A percentile compares a stretch with the other conserved stretches of the same genome.
These are phyloP conservation scores for Ophioderma brevispina DNA, from an alignment of 35 echinoderm and acorn worm genomes.

Conservation along the genomic window DNA sequence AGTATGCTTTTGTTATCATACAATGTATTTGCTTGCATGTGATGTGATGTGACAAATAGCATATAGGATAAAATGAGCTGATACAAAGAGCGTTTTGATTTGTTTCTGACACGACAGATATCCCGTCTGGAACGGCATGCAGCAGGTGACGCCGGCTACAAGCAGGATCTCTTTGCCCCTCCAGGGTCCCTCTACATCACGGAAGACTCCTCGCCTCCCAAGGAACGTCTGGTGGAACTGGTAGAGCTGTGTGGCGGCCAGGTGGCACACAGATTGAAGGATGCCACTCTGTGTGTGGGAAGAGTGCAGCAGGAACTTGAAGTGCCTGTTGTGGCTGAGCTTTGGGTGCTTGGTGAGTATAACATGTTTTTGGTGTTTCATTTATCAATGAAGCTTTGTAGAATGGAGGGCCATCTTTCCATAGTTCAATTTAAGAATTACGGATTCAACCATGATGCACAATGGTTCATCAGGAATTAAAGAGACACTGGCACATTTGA, in stretches of 20 bases:
- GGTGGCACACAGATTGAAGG: background rate
- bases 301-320: background rate
- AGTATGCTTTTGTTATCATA: too few species aligned
- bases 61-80: too few species aligned
- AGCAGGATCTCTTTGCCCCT: constrained; percentile 58
- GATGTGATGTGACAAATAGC: too few species aligned
- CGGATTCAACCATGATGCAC: too few species aligned
- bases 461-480: too few species aligned
- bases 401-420: too few species aligned
- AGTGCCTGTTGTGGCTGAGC: constrained; percentile 55
- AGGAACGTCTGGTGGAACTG: constrained; percentile 48
- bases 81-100: too few species aligned
- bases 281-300: constrained; percentile 63
- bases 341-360: constrained; percentile 49
- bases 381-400: too few species aligned
- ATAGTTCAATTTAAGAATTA: too few species aligned
- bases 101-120: background rate
- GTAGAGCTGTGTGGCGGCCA: constrained; percentile 59
- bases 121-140: constrained; percentile 17
- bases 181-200: constrained; percentile 33
- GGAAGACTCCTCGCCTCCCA: constrained; percentile 37
- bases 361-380: too few species aligned
- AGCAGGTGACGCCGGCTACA: background rate
- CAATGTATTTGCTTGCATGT: too few species aligned
- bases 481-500: too few species aligned